Evolutionary conservation across 2,888 invertebrate species (phyloP).

Genomic region (Parnassius mnemosyne): DNA sequence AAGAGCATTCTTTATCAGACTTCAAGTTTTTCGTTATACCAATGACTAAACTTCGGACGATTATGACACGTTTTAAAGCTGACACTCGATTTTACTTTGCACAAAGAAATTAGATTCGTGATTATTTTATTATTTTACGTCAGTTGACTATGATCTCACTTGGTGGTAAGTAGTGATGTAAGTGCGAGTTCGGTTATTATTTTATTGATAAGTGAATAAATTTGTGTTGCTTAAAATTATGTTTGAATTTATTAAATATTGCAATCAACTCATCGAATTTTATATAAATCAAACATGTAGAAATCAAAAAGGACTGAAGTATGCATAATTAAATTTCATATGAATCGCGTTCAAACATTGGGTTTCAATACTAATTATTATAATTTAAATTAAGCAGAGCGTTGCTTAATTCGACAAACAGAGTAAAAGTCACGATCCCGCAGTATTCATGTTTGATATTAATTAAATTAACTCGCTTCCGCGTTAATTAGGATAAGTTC

Average conservation of each 20-base stretch:
- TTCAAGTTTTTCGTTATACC: not conserved
- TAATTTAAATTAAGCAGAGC: conserved; percentile 22
- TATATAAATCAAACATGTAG: no score
- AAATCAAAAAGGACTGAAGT: not conserved
- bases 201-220: no score
- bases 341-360: conserved; percentile 14
- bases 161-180: no score
- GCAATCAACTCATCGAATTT: no score
- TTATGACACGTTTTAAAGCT: conserved; percentile 8
- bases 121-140: no score
- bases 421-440: conserved; percentile 37
- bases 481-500: conserved; percentile 19
- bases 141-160: no score
- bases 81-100: not conserved
- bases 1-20: conserved; percentile 19
- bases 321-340: conserved; percentile 17
- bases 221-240: no score
- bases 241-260: no score
- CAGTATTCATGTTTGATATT: conserved; percentile 37
- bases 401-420: conserved; percentile 36
- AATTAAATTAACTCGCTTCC: conserved; percentile 31
- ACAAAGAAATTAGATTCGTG: no score
- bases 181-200: no score
- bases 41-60: conserved; percentile 14
- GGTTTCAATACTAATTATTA: conserved; percentile 24